Base-by-base conservation (phyloP, 2,113 vertebrate genomes). In the Apistogramma diplotaenia region DNA sequence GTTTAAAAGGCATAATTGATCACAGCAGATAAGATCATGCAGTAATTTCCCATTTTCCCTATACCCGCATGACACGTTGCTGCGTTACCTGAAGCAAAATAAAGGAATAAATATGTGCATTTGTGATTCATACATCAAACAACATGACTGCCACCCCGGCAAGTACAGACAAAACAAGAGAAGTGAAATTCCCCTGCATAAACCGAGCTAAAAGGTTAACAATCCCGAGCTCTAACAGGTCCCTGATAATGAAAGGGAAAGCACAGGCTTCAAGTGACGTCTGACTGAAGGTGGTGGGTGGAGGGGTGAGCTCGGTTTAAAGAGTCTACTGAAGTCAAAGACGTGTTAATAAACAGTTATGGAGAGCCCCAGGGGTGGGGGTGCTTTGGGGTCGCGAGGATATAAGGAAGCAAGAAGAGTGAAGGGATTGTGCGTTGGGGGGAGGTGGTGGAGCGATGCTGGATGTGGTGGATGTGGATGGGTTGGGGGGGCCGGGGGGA, bases 281-380 rank as follows among this genome's bases (percentile, higher is more conserved):
- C 62, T 86, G 88, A 89, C 85, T 88, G 88, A 90, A 88, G 86
- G 89, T 78, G 87, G 92, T 88, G 92, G 84, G 91, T 89, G 91
- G 91, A 83, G 78, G 90, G 86, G 78, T 74, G 76, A 82, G 84
- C 84, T 87, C 79, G 6, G 57, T 89, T 92, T 81, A 90, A 90
- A 91, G 91, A 93, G 75, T 87, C 82, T 83, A 27, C 65, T 89
- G 92, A 89, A 94, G 89, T 93, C 84, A 89, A 87, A 92, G 91
- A 94, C 89, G 82, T 94, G 93, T 94, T 93, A 94, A 94, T 94
- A 94, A 94, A 95, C 94, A 93, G 81, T 94, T 92, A 89, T 91
- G 88, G 87, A 85, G 90, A 62, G 78, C 84, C 84, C 72, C 23
- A 15, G 78, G 83, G 88, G 81, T 80, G 72, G 78, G 87, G 87